Conservation (phyloP, 1,140 invertebrate genomes). For the Hyles vespertilio region DNA sequence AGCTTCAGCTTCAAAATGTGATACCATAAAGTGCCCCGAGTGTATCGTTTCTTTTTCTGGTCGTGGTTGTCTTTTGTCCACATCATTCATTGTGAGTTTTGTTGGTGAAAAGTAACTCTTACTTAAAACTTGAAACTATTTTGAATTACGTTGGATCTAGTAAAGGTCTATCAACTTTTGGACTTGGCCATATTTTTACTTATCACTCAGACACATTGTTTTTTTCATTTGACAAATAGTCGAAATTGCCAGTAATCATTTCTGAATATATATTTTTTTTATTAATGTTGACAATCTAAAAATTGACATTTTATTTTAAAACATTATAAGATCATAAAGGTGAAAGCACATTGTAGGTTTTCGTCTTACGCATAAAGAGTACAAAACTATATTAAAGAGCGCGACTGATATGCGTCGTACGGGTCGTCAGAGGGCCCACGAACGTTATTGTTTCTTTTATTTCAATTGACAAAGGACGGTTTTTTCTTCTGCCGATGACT, state of each 20-base stretch:
- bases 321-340: background rate
- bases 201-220: constrained; percentile 60
- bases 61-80: constrained; percentile 54
- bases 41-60: constrained; percentile 88
- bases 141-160: constrained; percentile 22
- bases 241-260: constrained; percentile 29
- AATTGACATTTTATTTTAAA: background rate
- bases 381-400: too few relatives aligned
- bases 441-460: too few relatives aligned
- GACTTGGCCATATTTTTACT: constrained; percentile 65
- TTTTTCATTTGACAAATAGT: constrained; percentile 58
- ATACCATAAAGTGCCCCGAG: constrained; percentile 99
- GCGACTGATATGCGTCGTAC: too few relatives aligned
- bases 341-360: too few relatives aligned
- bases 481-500: too few relatives aligned
- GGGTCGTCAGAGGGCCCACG: too few relatives aligned
- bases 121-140: constrained; percentile 7
- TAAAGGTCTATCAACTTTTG: constrained; percentile 48
- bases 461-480: too few relatives aligned
- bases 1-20: constrained; percentile 94
- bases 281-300: background rate
- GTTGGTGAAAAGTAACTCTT: constrained; percentile 16
- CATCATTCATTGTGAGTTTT: constrained; percentile 57
- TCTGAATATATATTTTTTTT: too few relatives aligned
- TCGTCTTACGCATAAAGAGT: too few relatives aligned